Conservation (phyloP, 2,113 vertebrate genomes). For the Lipophrys pholis region DNA sequence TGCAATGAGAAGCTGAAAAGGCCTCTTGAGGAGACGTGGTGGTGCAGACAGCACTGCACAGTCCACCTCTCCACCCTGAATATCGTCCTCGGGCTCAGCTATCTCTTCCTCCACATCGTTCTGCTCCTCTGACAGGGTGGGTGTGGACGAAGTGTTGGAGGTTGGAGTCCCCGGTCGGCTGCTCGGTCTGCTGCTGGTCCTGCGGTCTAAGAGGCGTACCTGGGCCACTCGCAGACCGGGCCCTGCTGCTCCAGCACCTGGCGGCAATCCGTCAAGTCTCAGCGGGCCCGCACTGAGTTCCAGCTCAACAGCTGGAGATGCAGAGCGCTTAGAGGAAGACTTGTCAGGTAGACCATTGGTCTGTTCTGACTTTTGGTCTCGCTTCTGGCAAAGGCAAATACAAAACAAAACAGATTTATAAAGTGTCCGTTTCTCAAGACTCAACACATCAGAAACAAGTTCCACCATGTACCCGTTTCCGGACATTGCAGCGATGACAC, state of each 20-base stretch:
- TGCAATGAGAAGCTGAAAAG: slow-evolving; percentile 97
- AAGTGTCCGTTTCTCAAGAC: no score
- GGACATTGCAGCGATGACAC: slow-evolving; percentile 97
- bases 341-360: slow-evolving; percentile 94
- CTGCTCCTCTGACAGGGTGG: slow-evolving; percentile 94
- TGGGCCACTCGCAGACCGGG: slow-evolving; percentile 89
- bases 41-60: slow-evolving; percentile 67
- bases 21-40: slow-evolving; percentile 91
- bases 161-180: slow-evolving; percentile 95
- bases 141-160: slow-evolving; percentile 94
- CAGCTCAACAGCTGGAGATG: slow-evolving; percentile 91
- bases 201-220: slow-evolving; percentile 92
- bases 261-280: slow-evolving; percentile 85
- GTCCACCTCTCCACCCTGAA: slow-evolving; percentile 88
- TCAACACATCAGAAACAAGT: no score
- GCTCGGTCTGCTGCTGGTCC: slow-evolving; percentile 90
- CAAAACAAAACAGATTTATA: neutral
- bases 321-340: slow-evolving; percentile 86
- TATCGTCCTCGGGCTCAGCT: slow-evolving; percentile 94
- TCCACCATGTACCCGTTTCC: slow-evolving; percentile 89
- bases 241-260: slow-evolving; percentile 73
- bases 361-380: slow-evolving; percentile 96
- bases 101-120: slow-evolving; percentile 95
- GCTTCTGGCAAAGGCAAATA: slow-evolving; percentile 81
- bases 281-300: slow-evolving; percentile 82